Evolutionary conservation across 2,888 invertebrate species (phyloP).

Genomic region (Dioctria rufipes): DNA sequence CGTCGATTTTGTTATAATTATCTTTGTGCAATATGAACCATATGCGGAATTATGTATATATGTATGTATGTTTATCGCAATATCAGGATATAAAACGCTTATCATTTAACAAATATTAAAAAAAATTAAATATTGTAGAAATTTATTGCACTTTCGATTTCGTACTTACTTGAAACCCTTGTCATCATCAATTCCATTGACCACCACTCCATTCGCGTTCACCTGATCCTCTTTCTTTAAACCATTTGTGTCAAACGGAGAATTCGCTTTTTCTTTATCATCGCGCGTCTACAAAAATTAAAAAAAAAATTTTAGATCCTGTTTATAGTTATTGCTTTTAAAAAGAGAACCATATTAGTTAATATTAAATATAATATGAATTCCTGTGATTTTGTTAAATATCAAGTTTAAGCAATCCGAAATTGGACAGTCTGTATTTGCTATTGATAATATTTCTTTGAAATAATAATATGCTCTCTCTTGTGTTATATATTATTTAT

Average conservation of each 20-base stretch:
- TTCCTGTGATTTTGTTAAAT: too few species aligned
- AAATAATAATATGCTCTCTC: too few species aligned
- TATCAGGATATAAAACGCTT: too few species aligned
- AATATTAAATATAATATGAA: too few species aligned
- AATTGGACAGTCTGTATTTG: too few species aligned
- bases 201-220: slow-evolving; percentile 74
- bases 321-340: background rate
- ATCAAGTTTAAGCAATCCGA: too few species aligned
- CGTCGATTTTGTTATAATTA: background rate
- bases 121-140: too few species aligned
- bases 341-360: too few species aligned
- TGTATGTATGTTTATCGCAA: background rate
- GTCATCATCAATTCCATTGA: slow-evolving; percentile 87
- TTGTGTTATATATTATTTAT: too few species aligned
- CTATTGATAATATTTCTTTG: too few species aligned
- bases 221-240: slow-evolving; percentile 73
- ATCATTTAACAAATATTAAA: too few species aligned
- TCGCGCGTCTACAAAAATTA: slow-evolving; percentile 68
- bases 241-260: slow-evolving; percentile 72
- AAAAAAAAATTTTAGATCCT: slow-evolving; percentile 61
- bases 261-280: slow-evolving; percentile 75
- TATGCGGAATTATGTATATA: too few species aligned
- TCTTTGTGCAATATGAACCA: background rate
- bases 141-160: background rate
- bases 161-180: slow-evolving; percentile 90